Evolutionary conservation across 2,888 invertebrate genomes (phyloP), one percentile per base, ranked within the genome.

Genomic region (Ethmia dodecea): DNA sequence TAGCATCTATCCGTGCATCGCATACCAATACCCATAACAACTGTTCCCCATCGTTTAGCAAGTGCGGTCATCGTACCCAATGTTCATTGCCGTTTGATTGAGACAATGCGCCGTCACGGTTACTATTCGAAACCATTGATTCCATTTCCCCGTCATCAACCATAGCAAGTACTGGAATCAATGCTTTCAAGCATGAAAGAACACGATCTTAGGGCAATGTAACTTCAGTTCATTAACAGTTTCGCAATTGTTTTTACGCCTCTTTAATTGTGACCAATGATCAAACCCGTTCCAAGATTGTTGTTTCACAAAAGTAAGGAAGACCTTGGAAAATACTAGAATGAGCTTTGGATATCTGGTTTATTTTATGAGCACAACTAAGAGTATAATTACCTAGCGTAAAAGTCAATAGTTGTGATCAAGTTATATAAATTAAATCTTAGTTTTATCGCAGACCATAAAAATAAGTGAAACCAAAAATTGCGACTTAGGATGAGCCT

Each of bases 201-300:
- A 55, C n/a, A n/a, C n/a, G n/a, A n/a, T n/a, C 60, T 56, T 45
- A 52, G 47, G 41, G 52, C 57, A 64, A 60, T 62, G 59, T 62
- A 16, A 63, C 61, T 55, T 58, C 47, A 38, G 55, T 48, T 73
- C 73, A 75, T 79, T 74, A 76, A 61, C 61, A 65, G 69, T 76
- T 76, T 77, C 61, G 74, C 79, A 78, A 80, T 80, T 77, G 78
- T 78, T 75, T 80, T 73, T 70, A 74, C 71, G 73, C 68, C 60
- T 64, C 48, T 69, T 69, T 65, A 67, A 64, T 68, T 70, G 68
- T 69, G 60, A 70, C 63, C 59, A 68, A 74, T 65, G 55, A 46
- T 37, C 46, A 50, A 54, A 56, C 55, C 6, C 8, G 13, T 26
- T 26, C 11, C 6, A 12, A 13, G 30, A 13, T 13, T n/a, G n/a